Evolutionary conservation across 2,888 invertebrate species (phyloP).

Genomic region (Drosophila infuscata): DNA sequence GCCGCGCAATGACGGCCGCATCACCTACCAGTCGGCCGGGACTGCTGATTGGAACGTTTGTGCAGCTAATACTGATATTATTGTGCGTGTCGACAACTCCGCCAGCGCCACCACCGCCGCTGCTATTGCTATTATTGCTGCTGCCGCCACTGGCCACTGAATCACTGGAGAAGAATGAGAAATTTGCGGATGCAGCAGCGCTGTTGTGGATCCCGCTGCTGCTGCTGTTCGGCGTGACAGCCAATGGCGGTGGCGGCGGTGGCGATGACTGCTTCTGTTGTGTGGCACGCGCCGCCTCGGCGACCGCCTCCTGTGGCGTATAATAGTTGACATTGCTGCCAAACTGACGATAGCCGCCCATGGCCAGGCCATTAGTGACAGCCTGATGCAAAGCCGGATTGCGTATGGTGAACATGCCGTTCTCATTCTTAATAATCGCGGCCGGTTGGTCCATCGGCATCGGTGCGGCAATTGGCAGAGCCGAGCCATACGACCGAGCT

Average conservation of each 20-base stretch:
- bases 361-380: slow-evolving; percentile 83
- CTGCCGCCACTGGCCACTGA: slow-evolving; percentile 48
- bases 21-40: slow-evolving; percentile 77
- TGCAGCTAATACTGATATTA: slow-evolving; percentile 82
- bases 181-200: slow-evolving; percentile 55
- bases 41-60: slow-evolving; percentile 71
- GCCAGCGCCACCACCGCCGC: slow-evolving; percentile 35
- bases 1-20: slow-evolving; percentile 82
- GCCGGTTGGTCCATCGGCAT: slow-evolving; percentile 86
- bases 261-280: slow-evolving; percentile 59
- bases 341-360: slow-evolving; percentile 83
- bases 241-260: slow-evolving; percentile 24
- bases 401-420: slow-evolving; percentile 94
- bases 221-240: slow-evolving; percentile 16
- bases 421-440: slow-evolving; percentile 89
- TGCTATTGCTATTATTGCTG: slow-evolving; percentile 42
- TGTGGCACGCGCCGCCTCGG: slow-evolving; percentile 79
- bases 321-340: slow-evolving; percentile 83
- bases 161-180: slow-evolving; percentile 81
- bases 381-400: slow-evolving; percentile 87
- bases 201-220: slow-evolving; percentile 15
- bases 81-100: slow-evolving; percentile 76
- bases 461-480: slow-evolving; percentile 68
- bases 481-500: slow-evolving; percentile 67
- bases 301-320: slow-evolving; percentile 83